Conservation (phyloP, 1,140 invertebrate genomes). For the Drosophila nebulosa region DNA sequence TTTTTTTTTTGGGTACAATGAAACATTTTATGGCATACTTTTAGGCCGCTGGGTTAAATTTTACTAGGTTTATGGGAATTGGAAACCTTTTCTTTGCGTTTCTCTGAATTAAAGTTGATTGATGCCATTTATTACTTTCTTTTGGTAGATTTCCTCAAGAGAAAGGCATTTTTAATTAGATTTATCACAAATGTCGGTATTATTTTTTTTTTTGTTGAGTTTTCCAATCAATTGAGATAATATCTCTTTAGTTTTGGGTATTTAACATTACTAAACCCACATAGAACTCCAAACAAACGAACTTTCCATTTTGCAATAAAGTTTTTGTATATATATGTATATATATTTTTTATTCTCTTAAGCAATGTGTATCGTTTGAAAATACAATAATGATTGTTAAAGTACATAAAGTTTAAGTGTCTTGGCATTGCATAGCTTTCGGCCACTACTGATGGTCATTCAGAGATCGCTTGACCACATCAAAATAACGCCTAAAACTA, state of each 20-base stretch:
- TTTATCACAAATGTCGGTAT: background rate
- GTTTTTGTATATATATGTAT: too few relatives aligned
- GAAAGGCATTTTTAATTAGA: background rate
- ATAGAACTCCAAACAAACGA: too few relatives aligned
- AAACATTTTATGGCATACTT: constrained; percentile 51
- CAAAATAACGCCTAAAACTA: constrained; percentile 23
- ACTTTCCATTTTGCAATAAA: too few relatives aligned
- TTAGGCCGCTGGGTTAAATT: constrained; percentile 34
- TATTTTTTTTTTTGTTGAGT: too few relatives aligned
- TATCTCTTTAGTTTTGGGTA: too few relatives aligned
- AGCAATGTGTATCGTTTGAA: too few relatives aligned
- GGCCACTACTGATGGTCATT: background rate
- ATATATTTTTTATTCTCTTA: too few relatives aligned
- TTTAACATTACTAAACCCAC: too few relatives aligned
- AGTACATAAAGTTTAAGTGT: background rate
- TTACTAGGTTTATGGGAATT: background rate
- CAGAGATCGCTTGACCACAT: background rate
- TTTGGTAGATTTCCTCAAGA: background rate
- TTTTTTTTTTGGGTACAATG: constrained; percentile 24
- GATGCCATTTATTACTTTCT: background rate
- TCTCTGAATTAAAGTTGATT: background rate
- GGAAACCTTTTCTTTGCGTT: background rate
- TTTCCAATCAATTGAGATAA: too few relatives aligned
- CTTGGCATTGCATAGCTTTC: constrained; percentile 34
- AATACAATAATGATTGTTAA: too few relatives aligned